These are phyloP conservation scores for Hafferia zeledoni DNA, from an alignment of 2,797 vertebrate species.

Conservation along the genomic window DNA sequence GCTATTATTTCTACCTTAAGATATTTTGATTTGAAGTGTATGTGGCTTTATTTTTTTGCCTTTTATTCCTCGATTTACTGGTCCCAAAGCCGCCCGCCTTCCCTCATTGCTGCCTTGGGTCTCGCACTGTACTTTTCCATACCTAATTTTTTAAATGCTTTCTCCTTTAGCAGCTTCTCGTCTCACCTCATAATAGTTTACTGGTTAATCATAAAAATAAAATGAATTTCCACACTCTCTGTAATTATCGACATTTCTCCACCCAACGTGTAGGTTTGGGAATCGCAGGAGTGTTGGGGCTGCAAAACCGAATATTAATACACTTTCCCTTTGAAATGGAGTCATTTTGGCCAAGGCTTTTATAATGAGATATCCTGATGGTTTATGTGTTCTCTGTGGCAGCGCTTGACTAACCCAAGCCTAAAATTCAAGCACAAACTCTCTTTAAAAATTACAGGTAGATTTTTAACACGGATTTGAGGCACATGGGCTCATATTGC, in stretches of 20 bases:
- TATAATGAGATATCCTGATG: conserved; percentile 4
- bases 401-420: background rate
- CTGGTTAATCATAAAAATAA: conserved; percentile 72
- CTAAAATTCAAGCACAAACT: background rate
- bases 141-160: conserved; percentile 1
- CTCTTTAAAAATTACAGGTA: background rate
- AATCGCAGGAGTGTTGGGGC: conserved; percentile 40
- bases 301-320: conserved; percentile 3
- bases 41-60: background rate
- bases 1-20: background rate
- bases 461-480: background rate
- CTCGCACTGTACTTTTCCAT: conserved; percentile 16
- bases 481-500: background rate
- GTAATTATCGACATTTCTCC: conserved; percentile 68
- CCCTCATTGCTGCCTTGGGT: background rate
- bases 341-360: background rate
- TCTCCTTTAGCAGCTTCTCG: conserved; percentile 65
- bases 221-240: conserved; percentile 69
- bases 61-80: background rate
- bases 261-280: conserved; percentile 45
- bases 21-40: background rate
- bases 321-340: background rate
- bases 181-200: conserved; percentile 69
- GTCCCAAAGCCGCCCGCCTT: background rate
- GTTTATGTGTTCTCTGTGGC: background rate